These are phyloP conservation scores for Hippocampus guttulatus DNA, from an alignment of 2,113 vertebrate genomes.

Conservation along the genomic window DNA sequence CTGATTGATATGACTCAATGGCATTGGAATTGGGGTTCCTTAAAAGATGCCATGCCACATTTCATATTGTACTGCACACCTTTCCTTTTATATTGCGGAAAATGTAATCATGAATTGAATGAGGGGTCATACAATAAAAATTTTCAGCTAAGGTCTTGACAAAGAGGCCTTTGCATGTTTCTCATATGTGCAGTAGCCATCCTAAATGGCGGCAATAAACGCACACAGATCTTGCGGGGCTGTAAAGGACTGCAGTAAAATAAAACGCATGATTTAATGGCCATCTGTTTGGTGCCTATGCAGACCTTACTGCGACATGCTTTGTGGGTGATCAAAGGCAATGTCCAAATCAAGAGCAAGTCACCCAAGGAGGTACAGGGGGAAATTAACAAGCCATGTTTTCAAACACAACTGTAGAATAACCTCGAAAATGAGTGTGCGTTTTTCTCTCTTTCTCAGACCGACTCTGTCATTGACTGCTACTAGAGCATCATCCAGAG, in stretches of 20 bases:
- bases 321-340: constrained; percentile 68
- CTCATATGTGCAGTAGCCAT: constrained; percentile 55
- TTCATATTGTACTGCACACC: not conserved
- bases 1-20: constrained; percentile 9
- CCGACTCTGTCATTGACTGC: constrained; percentile 8
- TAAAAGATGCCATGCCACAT: not conserved
- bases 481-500: constrained; percentile 44
- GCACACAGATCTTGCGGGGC: constrained; percentile 61
- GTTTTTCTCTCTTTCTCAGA: constrained; percentile 17
- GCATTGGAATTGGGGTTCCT: constrained; percentile 2
- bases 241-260: constrained; percentile 68
- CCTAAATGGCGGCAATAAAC: constrained; percentile 69
- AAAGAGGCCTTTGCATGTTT: constrained; percentile 50
- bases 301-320: constrained; percentile 58
- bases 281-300: constrained; percentile 68
- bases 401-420: constrained; percentile 40
- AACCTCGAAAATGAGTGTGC: constrained; percentile 36
- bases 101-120: constrained; percentile 23
- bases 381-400: constrained; percentile 61
- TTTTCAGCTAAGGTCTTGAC: constrained; percentile 29
- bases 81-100: not conserved
- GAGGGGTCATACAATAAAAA: not conserved
- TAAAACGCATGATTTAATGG: constrained; percentile 72
- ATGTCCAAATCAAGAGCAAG: constrained; percentile 45
- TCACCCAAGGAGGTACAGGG: constrained; percentile 54